Evolutionary conservation across 2,113 vertebrate species (phyloP).

Genomic region (Chauna torquata): DNA sequence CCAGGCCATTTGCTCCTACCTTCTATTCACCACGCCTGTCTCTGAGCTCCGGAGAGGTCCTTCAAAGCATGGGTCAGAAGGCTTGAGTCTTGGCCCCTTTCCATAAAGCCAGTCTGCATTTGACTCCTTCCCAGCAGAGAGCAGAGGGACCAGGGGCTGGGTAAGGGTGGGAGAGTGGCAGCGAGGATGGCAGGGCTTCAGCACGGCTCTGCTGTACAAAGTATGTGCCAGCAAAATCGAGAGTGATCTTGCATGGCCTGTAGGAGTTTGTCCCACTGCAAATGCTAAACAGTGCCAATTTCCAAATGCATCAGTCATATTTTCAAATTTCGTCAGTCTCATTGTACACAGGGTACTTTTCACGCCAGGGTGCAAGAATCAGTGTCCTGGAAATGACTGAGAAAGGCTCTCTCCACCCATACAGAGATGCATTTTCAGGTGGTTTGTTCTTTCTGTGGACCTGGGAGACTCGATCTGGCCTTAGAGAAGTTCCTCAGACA

Average conservation of each 20-base stretch:
- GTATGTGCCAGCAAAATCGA: background rate
- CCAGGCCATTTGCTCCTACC: background rate
- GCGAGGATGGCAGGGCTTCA: accelerated
- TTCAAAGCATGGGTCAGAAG: background rate
- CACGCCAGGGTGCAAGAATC: accelerated
- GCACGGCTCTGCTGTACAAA: background rate
- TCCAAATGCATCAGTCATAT: background rate
- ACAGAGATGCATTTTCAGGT: background rate
- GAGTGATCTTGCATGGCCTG: background rate
- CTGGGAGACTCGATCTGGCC: background rate
- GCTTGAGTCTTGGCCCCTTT: background rate
- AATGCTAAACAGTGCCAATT: background rate
- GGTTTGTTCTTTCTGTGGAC: background rate
- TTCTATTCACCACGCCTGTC: background rate
- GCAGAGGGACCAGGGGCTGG: no score
- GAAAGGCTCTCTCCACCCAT: background rate
- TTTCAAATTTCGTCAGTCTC: background rate
- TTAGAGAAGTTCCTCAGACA: background rate
- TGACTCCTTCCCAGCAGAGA: background rate
- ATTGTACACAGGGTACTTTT: background rate
- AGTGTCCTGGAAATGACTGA: background rate
- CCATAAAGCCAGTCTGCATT: accelerated
- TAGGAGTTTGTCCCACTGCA: background rate
- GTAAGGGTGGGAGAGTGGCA: background rate
- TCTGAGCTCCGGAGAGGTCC: background rate